Evolutionary conservation across 2,797 vertebrate genomes (phyloP).

Genomic region (Danio jaintianensis): DNA sequence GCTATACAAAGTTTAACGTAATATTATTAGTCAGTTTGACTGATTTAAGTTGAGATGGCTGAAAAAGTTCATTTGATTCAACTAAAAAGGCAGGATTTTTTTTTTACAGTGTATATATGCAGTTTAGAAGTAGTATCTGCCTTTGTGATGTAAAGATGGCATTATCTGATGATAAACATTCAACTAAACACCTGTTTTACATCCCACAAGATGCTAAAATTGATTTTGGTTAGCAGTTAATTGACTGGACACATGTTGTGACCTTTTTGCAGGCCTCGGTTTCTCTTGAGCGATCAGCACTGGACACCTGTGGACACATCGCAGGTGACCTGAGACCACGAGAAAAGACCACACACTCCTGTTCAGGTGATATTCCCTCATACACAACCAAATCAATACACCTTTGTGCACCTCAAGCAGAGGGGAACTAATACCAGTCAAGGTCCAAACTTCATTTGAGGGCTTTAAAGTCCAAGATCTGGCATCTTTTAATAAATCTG

Average conservation of each 20-base stretch:
- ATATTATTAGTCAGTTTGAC: too few relatives aligned
- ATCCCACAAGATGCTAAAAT: background rate
- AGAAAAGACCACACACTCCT: constrained; percentile 51
- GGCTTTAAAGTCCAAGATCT: constrained; percentile 20
- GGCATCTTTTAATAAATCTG: constrained; percentile 39
- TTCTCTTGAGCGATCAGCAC: constrained; percentile 1
- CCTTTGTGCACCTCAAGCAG: constrained; percentile 56
- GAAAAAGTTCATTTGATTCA: too few relatives aligned
- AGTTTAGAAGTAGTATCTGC: constrained; percentile 2
- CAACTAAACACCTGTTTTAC: background rate
- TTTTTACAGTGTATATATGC: background rate
- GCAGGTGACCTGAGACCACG: constrained; percentile 45
- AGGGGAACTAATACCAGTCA: constrained; percentile 58
- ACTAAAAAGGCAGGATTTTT: too few relatives aligned
- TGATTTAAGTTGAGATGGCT: too few relatives aligned
- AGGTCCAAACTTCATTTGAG: constrained; percentile 37
- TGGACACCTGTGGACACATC: constrained; percentile 43
- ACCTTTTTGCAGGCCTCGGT: background rate
- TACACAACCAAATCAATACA: constrained; percentile 50
- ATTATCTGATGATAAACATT: background rate
- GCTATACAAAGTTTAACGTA: too few relatives aligned
- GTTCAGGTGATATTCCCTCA: constrained; percentile 34
- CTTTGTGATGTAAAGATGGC: background rate
- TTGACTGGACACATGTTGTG: background rate
- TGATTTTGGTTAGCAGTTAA: background rate